Evolutionary conservation across 2,113 vertebrate genomes (phyloP), one percentile per base, ranked within the genome.

Genomic region (Pangasianodon hypophthalmus): DNA sequence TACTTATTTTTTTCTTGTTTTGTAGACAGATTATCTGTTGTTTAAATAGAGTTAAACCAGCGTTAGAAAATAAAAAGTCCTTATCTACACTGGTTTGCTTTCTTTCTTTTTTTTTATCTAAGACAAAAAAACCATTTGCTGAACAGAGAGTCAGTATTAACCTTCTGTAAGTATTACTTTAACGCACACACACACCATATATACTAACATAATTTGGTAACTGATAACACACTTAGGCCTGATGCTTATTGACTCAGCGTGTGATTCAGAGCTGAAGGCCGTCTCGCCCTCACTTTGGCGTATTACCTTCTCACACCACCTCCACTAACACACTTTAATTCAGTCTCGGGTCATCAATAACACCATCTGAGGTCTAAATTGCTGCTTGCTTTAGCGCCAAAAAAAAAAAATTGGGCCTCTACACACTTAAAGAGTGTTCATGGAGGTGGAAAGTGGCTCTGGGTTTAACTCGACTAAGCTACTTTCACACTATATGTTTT

Each of bases 211-310:
- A 13, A 80, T 89, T 50, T 88, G 81, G 64, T 82, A 58, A 83
- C 67, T 87, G 69, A 87, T 90, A 88, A 90, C 73, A 26, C 87
- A 83, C 84, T 92, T 89, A 92, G 84, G 21, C 79, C 83, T 92
- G 90, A 77, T 71, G 87, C 64, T 88, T 91, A 92, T 92, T 90
- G 91, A 92, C 88, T 92, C 88, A 87, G 50, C 71, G 81, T 81
- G 79, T 89, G 90, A 92, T 67, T 87, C 82, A 73, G 84, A 62
- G 79, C 85, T 21, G 60, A 81, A 84, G 64, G 21, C 50, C 71
- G 60, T 82, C 82, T 88, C 62, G 52, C 77, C 91, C 86, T 16
- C 83, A 83, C 87, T 87, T 77, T 73, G 56, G 90, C 75, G 67
- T 89, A 84, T 88, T 90, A 64, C 62, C 88, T 77, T 90, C 88